A percentile compares a stretch with the other conserved stretches of the same genome.
Evolutionary conservation across 1,140 invertebrate genomes (phyloP).

Genomic region (Drosophila pseudoananassae): DNA sequence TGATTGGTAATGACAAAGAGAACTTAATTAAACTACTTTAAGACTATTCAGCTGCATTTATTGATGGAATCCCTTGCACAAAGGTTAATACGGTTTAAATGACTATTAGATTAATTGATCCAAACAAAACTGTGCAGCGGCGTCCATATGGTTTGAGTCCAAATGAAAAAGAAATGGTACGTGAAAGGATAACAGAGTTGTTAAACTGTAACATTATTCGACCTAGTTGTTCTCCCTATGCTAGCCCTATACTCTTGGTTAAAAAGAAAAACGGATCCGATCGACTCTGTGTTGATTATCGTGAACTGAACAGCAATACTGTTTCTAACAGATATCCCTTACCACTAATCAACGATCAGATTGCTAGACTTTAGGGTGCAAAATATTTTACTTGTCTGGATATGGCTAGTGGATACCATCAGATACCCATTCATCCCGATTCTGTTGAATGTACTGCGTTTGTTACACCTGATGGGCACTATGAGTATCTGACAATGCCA

Average conservation of each 20-base stretch:
- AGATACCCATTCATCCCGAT: neutral
- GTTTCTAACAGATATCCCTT: neutral
- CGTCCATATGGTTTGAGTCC: conserved; percentile 9
- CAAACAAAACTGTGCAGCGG: neutral
- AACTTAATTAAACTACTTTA: no score
- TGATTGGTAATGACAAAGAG: no score
- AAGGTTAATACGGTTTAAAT: no score
- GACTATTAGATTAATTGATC: no score
- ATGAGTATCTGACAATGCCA: no score
- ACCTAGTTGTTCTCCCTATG: neutral
- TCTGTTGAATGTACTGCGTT: neutral
- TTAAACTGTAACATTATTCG: conserved; percentile 23
- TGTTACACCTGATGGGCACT: no score
- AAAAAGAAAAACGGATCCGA: conserved; percentile 16
- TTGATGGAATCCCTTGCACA: no score
- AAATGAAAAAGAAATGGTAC: conserved; percentile 13
- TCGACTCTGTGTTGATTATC: conserved; percentile 12
- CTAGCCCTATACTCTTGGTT: conserved; percentile 18
- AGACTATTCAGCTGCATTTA: no score
- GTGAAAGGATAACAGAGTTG: conserved; percentile 10
- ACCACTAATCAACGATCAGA: conserved; percentile 5
- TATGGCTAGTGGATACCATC: conserved; percentile 3
- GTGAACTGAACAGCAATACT: conserved; percentile 19
- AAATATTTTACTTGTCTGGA: conserved; percentile 16
- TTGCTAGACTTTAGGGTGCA: conserved; percentile 8